Conservation (phyloP, 2,113 vertebrate genomes). For the Chamaea fasciata region DNA sequence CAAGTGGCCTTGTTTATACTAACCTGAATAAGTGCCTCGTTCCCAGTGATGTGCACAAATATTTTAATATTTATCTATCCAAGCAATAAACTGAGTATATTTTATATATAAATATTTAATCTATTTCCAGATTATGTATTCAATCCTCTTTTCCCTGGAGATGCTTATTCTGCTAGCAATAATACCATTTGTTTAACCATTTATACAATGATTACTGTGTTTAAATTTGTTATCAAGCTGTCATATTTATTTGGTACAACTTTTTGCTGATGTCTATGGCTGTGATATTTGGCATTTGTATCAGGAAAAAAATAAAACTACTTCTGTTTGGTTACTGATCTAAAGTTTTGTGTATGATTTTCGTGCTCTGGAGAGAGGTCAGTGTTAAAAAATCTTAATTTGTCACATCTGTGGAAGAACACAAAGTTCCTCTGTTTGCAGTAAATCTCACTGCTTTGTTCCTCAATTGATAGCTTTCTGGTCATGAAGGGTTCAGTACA, state of each 20-base stretch:
- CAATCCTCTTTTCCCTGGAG: conserved; percentile 24
- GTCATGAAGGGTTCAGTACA: background rate
- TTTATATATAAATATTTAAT: conserved; percentile 68
- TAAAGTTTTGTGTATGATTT: background rate
- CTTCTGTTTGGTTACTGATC: background rate
- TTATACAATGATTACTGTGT: background rate
- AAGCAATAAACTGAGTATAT: conserved; percentile 61
- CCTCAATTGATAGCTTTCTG: background rate
- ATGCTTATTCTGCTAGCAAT: conserved; percentile 66
- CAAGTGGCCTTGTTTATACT: conserved; percentile 36
- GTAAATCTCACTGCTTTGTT: background rate
- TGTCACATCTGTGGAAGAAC: conserved; percentile 48
- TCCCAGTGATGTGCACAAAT: conserved; percentile 38
- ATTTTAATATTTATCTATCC: conserved; percentile 75
- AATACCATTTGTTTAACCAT: conserved; percentile 31
- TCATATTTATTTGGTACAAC: conserved; percentile 38
- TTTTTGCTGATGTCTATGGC: background rate
- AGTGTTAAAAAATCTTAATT: conserved; percentile 43
- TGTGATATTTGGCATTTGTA: conserved; percentile 36
- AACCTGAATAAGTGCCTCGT: conserved; percentile 45
- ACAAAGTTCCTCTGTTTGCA: conserved; percentile 42
- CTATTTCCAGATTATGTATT: conserved; percentile 47
- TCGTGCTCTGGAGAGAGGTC: conserved; percentile 51
- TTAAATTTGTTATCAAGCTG: conserved; percentile 19
- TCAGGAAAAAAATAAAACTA: conserved; percentile 25